Percentiles rank a stretch among this genome's conserved stretches.
phyloP scores from a whole-genome alignment of 2,888 invertebrate genomes.

The Gastrophysa polygoni region DNA sequence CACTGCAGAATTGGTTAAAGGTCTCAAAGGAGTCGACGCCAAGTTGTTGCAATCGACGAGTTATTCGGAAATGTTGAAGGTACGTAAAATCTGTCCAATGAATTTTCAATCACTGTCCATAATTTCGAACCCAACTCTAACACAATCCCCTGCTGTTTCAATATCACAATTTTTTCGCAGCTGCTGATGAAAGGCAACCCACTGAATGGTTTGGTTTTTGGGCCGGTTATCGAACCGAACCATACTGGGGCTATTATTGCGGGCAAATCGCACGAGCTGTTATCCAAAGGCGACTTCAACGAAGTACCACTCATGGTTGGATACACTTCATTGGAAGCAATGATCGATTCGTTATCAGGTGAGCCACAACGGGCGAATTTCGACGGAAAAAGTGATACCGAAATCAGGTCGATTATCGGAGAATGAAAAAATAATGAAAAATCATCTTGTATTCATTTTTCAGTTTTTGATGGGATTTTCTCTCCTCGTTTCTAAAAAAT shows the following conservation, averaged over 20 bases:
- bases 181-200: slow-evolving; percentile 10
- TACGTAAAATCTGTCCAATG: too few relatives aligned
- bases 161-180: slow-evolving; percentile 12
- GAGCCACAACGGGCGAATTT: too few relatives aligned
- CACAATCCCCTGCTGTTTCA: too few relatives aligned
- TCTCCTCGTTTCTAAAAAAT: too few relatives aligned
- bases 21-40: slow-evolving; percentile 7
- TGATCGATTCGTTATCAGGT: slow-evolving; percentile 13
- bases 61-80: slow-evolving; percentile 13
- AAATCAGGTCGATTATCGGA: too few relatives aligned
- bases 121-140: too few relatives aligned
- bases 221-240: slow-evolving; percentile 40
- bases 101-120: not conserved
- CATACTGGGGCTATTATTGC: slow-evolving; percentile 39
- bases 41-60: slow-evolving; percentile 6
- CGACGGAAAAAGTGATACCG: too few relatives aligned
- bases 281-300: slow-evolving; percentile 35
- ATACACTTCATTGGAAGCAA: slow-evolving; percentile 59
- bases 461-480: too few relatives aligned
- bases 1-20: not conserved
- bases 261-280: slow-evolving; percentile 29
- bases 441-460: too few relatives aligned
- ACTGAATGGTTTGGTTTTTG: slow-evolving; percentile 35
- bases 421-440: too few relatives aligned
- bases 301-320: slow-evolving; percentile 61